A percentile compares a stretch with the other conserved stretches of the same genome.
These are phyloP conservation scores for Marcusenius ussheri DNA, from an alignment of 2,113 vertebrate species.

Conservation along the genomic window DNA sequence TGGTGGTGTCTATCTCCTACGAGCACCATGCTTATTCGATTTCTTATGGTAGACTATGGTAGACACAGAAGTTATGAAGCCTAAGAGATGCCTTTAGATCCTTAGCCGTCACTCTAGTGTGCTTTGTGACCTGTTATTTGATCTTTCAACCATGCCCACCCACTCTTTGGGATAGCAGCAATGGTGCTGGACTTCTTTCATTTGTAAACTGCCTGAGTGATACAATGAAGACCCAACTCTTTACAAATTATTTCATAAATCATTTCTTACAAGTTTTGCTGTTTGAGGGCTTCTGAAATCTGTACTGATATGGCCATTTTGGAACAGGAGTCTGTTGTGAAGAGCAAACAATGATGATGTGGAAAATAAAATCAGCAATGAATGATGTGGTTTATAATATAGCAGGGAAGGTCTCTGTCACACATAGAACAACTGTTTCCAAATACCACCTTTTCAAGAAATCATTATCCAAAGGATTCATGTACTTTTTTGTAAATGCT, in stretches of 20 bases:
- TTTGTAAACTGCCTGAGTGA: background rate
- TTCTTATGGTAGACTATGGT: background rate
- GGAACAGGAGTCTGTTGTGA: background rate
- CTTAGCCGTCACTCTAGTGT: background rate
- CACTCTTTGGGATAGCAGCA: background rate
- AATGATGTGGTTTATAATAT: background rate
- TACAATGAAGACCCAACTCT: background rate
- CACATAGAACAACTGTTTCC: background rate
- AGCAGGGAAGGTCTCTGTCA: background rate
- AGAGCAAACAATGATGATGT: background rate
- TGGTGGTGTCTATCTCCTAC: background rate
- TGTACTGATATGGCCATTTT: background rate
- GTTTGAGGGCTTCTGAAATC: background rate
- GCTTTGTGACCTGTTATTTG: background rate
- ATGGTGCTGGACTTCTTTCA: background rate
- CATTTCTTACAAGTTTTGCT: background rate
- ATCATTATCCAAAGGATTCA: background rate
- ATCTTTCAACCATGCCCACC: background rate
- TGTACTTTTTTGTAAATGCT: background rate
- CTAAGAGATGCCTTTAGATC: background rate
- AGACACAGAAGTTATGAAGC: background rate
- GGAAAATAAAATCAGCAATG: too few relatives aligned
- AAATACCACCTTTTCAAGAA: background rate
- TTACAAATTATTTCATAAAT: background rate
- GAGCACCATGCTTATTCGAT: background rate